Percentiles rank a stretch among this genome's conserved stretches.
Evolutionary conservation across 92 coral and sea anemone genomes (phyloP).

Genomic region (Epizoanthus stellaris): DNA sequence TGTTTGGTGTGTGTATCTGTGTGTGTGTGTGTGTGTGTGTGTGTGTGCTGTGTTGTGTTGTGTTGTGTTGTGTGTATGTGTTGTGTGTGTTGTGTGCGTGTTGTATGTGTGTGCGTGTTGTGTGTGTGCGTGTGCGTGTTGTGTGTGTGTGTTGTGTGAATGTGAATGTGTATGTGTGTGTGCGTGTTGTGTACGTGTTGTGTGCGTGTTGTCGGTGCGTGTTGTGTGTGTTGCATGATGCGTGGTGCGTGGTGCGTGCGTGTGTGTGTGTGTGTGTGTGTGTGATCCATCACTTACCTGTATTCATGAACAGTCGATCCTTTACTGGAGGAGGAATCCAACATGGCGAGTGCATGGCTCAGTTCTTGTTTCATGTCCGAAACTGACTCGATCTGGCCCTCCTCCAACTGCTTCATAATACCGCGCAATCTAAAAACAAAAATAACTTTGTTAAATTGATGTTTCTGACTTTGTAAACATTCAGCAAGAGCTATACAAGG

Average conservation of each 20-base stretch:
- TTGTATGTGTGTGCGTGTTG: background rate
- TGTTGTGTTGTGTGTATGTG: background rate
- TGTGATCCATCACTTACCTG: slow-evolving; percentile 53
- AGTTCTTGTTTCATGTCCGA: slow-evolving; percentile 79
- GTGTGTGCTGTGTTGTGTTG: background rate
- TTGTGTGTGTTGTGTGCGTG: background rate
- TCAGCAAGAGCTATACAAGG: too few relatives aligned
- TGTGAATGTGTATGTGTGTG: background rate
- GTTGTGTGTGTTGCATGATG: background rate
- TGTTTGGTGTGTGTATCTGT: background rate
- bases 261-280: background rate
- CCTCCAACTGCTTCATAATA: slow-evolving; percentile 78
- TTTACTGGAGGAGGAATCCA: slow-evolving; percentile 62
- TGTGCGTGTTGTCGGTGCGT: background rate
- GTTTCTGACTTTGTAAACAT: background rate
- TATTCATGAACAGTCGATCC: slow-evolving; percentile 63
- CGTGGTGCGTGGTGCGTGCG: background rate
- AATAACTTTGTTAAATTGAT: background rate
- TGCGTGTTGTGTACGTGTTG: background rate
- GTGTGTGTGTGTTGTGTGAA: background rate
- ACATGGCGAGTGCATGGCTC: slow-evolving; percentile 78
- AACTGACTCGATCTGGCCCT: slow-evolving; percentile 68
- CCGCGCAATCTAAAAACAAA: slow-evolving; percentile 61
- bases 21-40: background rate
- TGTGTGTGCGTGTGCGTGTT: background rate